phyloP scores from a whole-genome alignment of 2,888 invertebrate species.

The Volucella inanis region DNA sequence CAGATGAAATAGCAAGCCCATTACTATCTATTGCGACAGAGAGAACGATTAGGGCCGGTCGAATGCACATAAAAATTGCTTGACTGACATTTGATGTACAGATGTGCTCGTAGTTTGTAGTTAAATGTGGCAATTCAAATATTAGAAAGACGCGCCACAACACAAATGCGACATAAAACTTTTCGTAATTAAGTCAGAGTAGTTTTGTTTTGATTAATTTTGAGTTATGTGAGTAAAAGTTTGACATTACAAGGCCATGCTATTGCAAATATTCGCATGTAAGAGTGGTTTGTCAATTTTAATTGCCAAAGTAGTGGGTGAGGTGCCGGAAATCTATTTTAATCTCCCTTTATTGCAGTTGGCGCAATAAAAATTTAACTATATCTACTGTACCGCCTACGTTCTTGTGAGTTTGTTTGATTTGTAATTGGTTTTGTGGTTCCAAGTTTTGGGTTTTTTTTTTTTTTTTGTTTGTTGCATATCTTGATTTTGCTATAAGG shows the following conservation, averaged over 20 bases:
- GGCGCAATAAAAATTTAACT: constrained; percentile 4
- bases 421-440: constrained; percentile 27
- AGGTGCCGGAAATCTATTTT: constrained; percentile 48
- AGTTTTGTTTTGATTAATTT: constrained; percentile 4
- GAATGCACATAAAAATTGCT: constrained; percentile 45
- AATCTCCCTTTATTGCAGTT: constrained; percentile 44
- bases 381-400: constrained; percentile 21
- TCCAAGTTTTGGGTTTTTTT: background rate
- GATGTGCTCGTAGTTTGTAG: background rate
- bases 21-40: constrained; percentile 25
- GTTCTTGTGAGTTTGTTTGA: constrained; percentile 4
- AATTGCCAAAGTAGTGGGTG: constrained; percentile 37
- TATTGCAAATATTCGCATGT: constrained; percentile 29
- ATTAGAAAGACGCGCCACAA: background rate
- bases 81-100: constrained; percentile 1
- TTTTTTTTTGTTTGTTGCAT: no score
- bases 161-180: constrained; percentile 1
- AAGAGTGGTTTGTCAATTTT: constrained; percentile 5
- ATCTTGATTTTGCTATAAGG: constrained; percentile 12
- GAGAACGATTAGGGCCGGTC: constrained; percentile 47
- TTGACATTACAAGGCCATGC: constrained; percentile 13
- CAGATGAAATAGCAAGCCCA: constrained; percentile 2
- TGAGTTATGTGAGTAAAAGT: constrained; percentile 15
- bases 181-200: constrained; percentile 9
- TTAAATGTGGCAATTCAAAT: no score